phyloP scores from a whole-genome alignment of 1,140 invertebrate species.

The Adoxophyes honmai region DNA sequence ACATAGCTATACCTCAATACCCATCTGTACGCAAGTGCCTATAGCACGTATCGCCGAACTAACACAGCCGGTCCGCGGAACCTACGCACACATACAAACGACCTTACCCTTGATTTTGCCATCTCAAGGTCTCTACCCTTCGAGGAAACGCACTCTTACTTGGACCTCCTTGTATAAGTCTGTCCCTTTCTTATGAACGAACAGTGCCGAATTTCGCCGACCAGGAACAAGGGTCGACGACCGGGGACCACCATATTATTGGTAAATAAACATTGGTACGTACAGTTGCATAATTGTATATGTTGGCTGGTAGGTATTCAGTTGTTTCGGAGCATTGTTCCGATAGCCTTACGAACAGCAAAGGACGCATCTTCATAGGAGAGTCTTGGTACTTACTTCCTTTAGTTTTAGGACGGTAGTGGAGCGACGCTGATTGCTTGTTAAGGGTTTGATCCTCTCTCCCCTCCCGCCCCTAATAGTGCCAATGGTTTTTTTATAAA shows the following conservation, averaged over 20 bases:
- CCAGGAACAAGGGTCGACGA: slow-evolving; percentile 54
- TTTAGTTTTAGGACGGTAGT: too few relatives aligned
- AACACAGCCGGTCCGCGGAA: slow-evolving; percentile 27
- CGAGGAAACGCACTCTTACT: slow-evolving; percentile 44
- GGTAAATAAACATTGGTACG: slow-evolving; percentile 72
- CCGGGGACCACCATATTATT: slow-evolving; percentile 62
- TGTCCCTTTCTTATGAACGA: slow-evolving; percentile 59
- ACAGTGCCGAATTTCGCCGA: slow-evolving; percentile 68
- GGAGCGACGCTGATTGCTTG: background rate
- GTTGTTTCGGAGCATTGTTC: slow-evolving; percentile 18
- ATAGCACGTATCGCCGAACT: background rate
- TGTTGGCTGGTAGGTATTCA: slow-evolving; percentile 43
- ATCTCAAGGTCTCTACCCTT: slow-evolving; percentile 76
- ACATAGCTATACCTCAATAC: background rate
- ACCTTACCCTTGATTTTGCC: slow-evolving; percentile 75
- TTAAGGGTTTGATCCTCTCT: too few relatives aligned
- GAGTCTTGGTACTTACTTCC: too few relatives aligned
- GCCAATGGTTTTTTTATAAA: too few relatives aligned
- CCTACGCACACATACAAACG: slow-evolving; percentile 47
- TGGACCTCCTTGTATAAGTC: slow-evolving; percentile 42
- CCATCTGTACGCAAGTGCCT: background rate
- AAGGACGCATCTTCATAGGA: too few relatives aligned
- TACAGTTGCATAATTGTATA: slow-evolving; percentile 52
- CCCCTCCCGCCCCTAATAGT: too few relatives aligned
- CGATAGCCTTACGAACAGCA: too few relatives aligned